Evolutionary conservation across 2,888 invertebrate species (phyloP), one percentile per base, ranked within the genome.

Genomic region (Agriopis aurantiaria): DNA sequence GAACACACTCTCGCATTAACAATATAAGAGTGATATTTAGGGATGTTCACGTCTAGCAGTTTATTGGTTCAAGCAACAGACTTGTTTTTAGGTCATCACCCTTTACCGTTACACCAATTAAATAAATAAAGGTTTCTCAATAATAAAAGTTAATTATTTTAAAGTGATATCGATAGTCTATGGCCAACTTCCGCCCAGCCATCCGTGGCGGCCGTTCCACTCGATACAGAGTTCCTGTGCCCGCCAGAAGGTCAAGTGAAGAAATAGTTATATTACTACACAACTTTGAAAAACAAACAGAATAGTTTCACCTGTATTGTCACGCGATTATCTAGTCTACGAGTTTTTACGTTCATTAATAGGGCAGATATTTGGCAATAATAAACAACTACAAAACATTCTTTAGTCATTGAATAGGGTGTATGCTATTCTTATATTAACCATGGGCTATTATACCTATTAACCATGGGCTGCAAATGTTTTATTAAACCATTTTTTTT

Each of bases 171-270:
- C 74, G 71, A 67, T 62, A 77, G 72, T 65, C 73, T 69, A 69
- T 67, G 68, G 76, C 68, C 74, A 76, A 71, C 75, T 77, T 79
- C 79, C 71, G 77, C 45, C 66, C 80, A 80, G 52, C 79, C 76
- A 75, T 69, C 82, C 85, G 82, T 77, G 77, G 83, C 84, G 79
- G 78, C 76, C 83, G 78, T 80, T 88, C 80, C 76, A 84, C 82
- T 85, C 75, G 83, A 85, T 82, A 64, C 78, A 75, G 76, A 85
- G 80, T 87, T 88, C 84, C 86, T 88, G 83, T 80, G 75, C 74
- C 74, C 65, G 70, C 57, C 52, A 75, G 85, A 90, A 89, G 90
- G 90, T 88, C 88, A 85, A 61, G 74, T 85, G 80, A 82, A 83
- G 85, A 85, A 89, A 85, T 84, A 80, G 73, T 71, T 78, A 77